phyloP scores from a whole-genome alignment of 2,888 invertebrate species.

The Drosophila formosana region DNA sequence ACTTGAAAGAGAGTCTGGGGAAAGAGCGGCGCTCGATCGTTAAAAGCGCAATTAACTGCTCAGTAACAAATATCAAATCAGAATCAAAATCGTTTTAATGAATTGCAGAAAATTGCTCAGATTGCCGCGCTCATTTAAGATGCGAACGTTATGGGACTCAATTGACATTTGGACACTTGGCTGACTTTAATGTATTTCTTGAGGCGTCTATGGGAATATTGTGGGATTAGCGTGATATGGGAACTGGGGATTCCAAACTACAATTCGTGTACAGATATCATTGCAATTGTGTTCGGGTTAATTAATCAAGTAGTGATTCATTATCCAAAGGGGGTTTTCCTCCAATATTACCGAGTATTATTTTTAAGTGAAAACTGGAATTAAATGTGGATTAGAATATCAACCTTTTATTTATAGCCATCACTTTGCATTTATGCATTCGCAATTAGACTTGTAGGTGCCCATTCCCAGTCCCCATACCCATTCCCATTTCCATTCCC shows the following conservation, averaged over 20 bases:
- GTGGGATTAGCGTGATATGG: slow-evolving; percentile 11
- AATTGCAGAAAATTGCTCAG: slow-evolving; percentile 74
- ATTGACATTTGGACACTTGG: slow-evolving; percentile 51
- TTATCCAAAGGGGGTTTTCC: not conserved
- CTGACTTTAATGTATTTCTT: slow-evolving; percentile 19
- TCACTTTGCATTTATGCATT: slow-evolving; percentile 73
- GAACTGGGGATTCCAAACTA: not conserved
- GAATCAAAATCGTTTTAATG: slow-evolving; percentile 75
- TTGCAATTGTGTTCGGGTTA: not conserved
- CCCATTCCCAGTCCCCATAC: not conserved
- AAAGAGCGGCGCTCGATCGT: slow-evolving; percentile 46
- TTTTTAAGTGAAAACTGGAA: not conserved
- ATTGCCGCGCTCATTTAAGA: slow-evolving; percentile 60
- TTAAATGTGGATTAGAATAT: slow-evolving; percentile 23
- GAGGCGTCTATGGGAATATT: slow-evolving; percentile 3
- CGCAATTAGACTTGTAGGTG: slow-evolving; percentile 65
- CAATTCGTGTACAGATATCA: not conserved
- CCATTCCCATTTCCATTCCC: slow-evolving; percentile 7
- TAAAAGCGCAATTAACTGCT: slow-evolving; percentile 76
- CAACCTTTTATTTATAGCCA: slow-evolving; percentile 62
- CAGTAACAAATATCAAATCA: slow-evolving; percentile 69
- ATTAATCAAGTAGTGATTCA: not conserved
- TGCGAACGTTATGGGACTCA: slow-evolving; percentile 54
- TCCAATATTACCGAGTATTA: not conserved
- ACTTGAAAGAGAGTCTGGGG: slow-evolving; percentile 21